Conservation (phyloP, 1,140 invertebrate species). For the Drosophila mauritiana region DNA sequence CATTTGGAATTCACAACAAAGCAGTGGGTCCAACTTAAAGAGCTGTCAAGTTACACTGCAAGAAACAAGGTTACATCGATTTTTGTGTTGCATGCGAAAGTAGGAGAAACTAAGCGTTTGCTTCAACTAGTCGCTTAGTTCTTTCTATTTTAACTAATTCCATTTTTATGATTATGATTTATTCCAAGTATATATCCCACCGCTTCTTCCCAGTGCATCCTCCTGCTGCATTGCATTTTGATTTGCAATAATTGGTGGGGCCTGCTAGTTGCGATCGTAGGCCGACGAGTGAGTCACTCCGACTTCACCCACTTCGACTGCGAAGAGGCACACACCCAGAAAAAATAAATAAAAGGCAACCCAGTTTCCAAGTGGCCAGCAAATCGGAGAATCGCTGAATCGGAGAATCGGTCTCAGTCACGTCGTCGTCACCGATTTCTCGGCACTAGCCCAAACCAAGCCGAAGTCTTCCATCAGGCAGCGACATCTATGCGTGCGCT, state of each 20-base stretch:
- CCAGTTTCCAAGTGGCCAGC: constrained; percentile 38
- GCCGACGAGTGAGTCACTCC: constrained; percentile 16
- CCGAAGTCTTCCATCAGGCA: constrained; percentile 10
- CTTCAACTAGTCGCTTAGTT: too few relatives aligned
- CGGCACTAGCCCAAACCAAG: constrained; percentile 3
- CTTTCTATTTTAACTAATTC: too few relatives aligned
- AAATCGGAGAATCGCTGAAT: constrained; percentile 26
- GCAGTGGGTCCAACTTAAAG: not conserved
- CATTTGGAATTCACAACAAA: constrained; percentile 67
- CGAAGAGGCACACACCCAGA: constrained; percentile 31
- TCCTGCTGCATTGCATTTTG: constrained; percentile 55
- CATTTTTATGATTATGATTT: too few relatives aligned
- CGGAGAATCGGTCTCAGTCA: constrained; percentile 34
- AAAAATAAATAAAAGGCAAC: constrained; percentile 20
- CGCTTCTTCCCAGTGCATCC: not conserved
- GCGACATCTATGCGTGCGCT: constrained; percentile 15
- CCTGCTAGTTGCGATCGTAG: constrained; percentile 32
- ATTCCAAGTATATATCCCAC: too few relatives aligned
- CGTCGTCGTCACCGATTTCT: constrained; percentile 17
- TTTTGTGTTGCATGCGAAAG: too few relatives aligned
- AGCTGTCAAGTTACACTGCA: constrained; percentile 10
- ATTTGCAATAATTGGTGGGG: constrained; percentile 58
- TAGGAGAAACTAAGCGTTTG: too few relatives aligned
- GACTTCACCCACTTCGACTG: constrained; percentile 40
- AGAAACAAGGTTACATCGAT: not conserved